These are phyloP conservation scores for Dysdera silvatica DNA, from an alignment of 1,140 invertebrate genomes.

Conservation along the genomic window DNA sequence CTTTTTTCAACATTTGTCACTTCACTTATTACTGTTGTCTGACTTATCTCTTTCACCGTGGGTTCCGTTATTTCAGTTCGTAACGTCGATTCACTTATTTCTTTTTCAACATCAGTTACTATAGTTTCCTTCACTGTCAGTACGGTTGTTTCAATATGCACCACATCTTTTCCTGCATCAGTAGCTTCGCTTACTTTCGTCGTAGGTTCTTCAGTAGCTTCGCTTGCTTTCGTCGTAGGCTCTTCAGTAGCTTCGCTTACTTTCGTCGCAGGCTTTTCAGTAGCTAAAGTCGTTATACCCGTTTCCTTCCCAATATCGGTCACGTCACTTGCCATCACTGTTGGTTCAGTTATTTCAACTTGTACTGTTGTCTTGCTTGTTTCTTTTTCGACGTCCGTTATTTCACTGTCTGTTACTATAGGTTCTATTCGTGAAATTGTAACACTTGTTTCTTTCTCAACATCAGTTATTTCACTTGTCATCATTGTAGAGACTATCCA, in stretches of 20 bases:
- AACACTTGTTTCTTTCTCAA: background rate
- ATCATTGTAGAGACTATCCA: too few relatives aligned
- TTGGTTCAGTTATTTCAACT: too few relatives aligned
- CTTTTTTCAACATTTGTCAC: background rate
- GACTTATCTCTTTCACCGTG: too few relatives aligned
- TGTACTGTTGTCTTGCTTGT: background rate
- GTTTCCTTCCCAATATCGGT: too few relatives aligned
- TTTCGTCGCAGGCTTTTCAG: background rate
- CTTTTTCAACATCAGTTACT: too few relatives aligned
- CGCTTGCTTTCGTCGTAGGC: background rate
- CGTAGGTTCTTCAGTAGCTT: background rate
- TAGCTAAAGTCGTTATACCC: background rate
- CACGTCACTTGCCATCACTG: too few relatives aligned
- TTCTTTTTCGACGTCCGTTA: background rate
- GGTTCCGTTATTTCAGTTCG: background rate
- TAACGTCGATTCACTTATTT: background rate
- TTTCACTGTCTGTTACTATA: background rate
- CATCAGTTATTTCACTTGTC: background rate
- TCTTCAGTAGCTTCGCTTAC: background rate
- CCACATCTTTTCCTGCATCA: too few relatives aligned
- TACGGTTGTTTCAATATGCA: too few relatives aligned
- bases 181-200: background rate
- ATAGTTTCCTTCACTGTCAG: too few relatives aligned
- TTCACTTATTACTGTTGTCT: background rate
- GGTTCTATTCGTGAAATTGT: background rate